Evolutionary conservation across 2,888 invertebrate species (phyloP).

Genomic region (Cheilosia variabilis): DNA sequence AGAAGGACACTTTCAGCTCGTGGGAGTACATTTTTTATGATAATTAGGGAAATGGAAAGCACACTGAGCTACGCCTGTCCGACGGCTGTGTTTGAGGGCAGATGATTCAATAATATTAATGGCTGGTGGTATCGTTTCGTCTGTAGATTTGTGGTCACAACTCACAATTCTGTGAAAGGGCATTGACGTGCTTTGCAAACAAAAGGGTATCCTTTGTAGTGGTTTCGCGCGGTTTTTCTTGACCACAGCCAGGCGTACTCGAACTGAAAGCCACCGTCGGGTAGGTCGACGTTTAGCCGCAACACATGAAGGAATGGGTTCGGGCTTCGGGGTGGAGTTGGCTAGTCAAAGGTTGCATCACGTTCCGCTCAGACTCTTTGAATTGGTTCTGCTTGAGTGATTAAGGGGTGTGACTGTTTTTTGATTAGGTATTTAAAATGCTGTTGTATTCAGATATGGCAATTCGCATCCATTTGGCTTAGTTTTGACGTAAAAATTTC

Average conservation of each 20-base stretch:
- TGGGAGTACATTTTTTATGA: slow-evolving; percentile 23
- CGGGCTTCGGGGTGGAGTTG: background rate
- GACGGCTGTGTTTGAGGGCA: background rate
- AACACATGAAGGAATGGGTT: background rate
- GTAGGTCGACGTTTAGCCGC: background rate
- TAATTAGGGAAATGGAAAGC: slow-evolving; percentile 17
- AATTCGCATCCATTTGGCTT: too few relatives aligned
- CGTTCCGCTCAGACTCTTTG: background rate
- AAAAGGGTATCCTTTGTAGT: slow-evolving; percentile 9
- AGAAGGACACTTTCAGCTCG: background rate
- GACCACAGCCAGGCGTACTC: background rate
- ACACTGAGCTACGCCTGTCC: background rate
- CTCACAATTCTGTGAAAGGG: background rate
- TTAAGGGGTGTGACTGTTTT: background rate
- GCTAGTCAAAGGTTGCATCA: background rate
- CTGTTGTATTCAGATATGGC: too few relatives aligned
- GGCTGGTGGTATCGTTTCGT: background rate
- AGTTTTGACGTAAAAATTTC: too few relatives aligned
- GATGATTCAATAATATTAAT: slow-evolving; percentile 9
- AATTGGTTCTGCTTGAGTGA: background rate
- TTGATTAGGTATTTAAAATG: too few relatives aligned
- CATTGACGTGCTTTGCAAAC: background rate
- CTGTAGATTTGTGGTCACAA: background rate
- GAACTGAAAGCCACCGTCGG: background rate
- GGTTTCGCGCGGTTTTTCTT: background rate